A percentile compares a stretch with the other conserved stretches of the same genome.
Evolutionary conservation across 2,113 vertebrate genomes (phyloP).

Genomic region (Pipa parva): DNA sequence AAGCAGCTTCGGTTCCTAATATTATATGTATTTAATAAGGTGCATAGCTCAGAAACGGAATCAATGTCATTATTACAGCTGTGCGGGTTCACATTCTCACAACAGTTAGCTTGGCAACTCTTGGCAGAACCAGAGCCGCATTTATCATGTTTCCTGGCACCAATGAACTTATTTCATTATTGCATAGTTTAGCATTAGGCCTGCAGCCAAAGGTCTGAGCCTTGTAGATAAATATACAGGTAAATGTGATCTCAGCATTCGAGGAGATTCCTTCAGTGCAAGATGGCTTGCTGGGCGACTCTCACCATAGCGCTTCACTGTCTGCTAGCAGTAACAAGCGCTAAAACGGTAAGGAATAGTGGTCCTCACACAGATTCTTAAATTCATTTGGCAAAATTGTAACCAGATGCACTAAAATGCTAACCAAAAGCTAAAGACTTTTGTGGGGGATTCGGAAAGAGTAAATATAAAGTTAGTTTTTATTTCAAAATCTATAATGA

Average conservation of each 20-base stretch:
- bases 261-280: background rate
- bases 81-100: background rate
- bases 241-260: background rate
- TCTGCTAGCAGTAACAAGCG: conserved; percentile 58
- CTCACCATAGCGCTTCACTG: conserved; percentile 56
- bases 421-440: no score
- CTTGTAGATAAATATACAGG: background rate
- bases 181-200: background rate
- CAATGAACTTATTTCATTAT: no score
- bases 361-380: background rate
- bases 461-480: no score
- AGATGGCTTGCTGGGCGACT: conserved; percentile 58
- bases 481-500: no score
- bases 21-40: no score
- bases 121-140: background rate
- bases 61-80: no score
- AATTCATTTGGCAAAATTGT: no score
- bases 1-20: no score
- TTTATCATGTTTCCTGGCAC: background rate
- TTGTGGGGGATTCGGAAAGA: no score
- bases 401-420: no score
- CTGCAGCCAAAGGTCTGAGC: background rate
- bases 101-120: background rate
- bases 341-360: conserved; percentile 53
- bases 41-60: no score